Evolutionary conservation across 2,797 vertebrate genomes (phyloP), one percentile per base, ranked within the genome.

Genomic region (Ptychobarbus kaznakovi): DNA sequence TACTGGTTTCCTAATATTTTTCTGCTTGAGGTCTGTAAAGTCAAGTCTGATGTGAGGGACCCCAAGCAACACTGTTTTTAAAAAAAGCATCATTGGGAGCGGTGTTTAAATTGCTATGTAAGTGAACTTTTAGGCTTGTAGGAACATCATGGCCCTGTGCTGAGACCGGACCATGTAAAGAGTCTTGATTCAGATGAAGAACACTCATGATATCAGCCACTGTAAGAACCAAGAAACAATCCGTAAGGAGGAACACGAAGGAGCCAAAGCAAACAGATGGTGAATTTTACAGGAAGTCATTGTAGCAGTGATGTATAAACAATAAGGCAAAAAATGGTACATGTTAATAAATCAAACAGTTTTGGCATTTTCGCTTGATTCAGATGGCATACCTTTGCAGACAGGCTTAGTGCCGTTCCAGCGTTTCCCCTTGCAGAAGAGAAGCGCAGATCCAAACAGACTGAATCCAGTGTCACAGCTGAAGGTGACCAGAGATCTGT

Each of bases 331-430:
- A 77, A 63, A 11, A 12, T 20, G 0, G 11, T 38, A 79, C 32
- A 13, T 49, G 61, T 61, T 20, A 61, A 25, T 61, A 42, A 9
- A 61, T 78, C 35, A 78, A 61, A 61, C 35, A 10, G n/a, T 18
- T 69, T 20, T 44, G 35, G 9, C 35, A 72, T 68, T 28, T 42
- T 42, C 7, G 4, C 44, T 32, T 74, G 18, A 3, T 46, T 51
- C 13, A 79, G 32, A 61, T 42, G 25, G 61, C 82, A 83, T 49
- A 95, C 95, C 94, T 93, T 91, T 93, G 89, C 95, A 96, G 1
- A 90, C 87, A 76, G 95, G 95, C 49, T 87, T 92, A 69, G 92
- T 91, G 86, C 89, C 85, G 4, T 94, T 95, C 95, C 95, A 96
- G 16, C 3, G 90, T 78, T 81, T 90, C 76, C 94, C 94, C 81